Base-by-base conservation (phyloP, 2,888 invertebrate genomes). In the Aleiodes leptofemur region DNA sequence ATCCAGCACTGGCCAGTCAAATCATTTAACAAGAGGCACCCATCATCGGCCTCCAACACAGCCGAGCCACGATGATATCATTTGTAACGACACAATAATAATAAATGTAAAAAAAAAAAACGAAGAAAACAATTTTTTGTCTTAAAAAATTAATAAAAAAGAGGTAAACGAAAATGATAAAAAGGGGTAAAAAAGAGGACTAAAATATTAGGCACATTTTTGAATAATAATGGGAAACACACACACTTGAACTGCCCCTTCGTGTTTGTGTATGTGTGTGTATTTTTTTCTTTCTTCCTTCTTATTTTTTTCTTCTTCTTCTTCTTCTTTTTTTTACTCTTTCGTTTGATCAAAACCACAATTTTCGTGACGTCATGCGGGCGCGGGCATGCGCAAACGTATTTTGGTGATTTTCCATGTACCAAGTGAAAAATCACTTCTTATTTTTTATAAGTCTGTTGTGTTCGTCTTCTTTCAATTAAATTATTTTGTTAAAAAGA, bases 321-420 rank as follows among this genome's bases (percentile, higher is more conserved):
- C 34, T 34, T 59, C 4, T 23, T 8, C 9, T 11, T 64, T 16
- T 48, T 48, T 61, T 14, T 61, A 38, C 61, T 34, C 34, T 64
- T 64, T 77, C 81, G 83, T 83, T 84, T 86, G 85, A 87, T 87
- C 86, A 86, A 86, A 85, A 87, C 84, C 86, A 87, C 88, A 85
- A 87, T 85, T 86, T 86, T 86, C 86, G 86, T 89, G 88, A 89
- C 89, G 88, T 89, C 89, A 89, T 84, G 85, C 85, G 84, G 82
- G 82, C 82, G 83, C 83, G 86, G 83, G 83, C 89, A 89, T 89
- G 89, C 89, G 89, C 89, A 87, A 81, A 81, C 78, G 78, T 83
- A 86, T 86, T 88, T 88, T 86, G 87, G 89, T 89, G 88, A 88
- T 89, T 89, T 89, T 89, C 89, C 89, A 89, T 86, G 83, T 86